Percentiles rank a stretch among this genome's conserved stretches.
Conservation (phyloP, 2,888 invertebrate species). For the Trypoxylon attenuatum region DNA sequence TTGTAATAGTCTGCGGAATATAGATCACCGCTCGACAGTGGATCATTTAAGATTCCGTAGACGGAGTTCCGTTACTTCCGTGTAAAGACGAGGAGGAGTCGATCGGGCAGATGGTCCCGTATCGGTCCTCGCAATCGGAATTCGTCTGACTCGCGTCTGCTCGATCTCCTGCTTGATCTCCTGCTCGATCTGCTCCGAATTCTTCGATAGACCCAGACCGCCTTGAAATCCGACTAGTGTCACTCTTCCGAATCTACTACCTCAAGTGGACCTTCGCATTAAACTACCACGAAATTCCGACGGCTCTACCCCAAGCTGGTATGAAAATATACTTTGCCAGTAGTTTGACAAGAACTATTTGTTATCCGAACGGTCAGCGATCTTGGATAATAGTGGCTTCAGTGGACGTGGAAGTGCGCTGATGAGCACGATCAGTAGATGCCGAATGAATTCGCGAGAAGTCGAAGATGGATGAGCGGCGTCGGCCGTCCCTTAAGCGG, state of each 20-base stretch:
- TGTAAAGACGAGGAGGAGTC: constrained; percentile 34
- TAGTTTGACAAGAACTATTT: no score
- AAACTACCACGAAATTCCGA: background rate
- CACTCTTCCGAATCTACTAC: background rate
- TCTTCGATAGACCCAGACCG: background rate
- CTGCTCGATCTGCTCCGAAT: constrained; percentile 14
- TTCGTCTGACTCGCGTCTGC: constrained; percentile 37
- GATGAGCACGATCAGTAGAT: constrained; percentile 37
- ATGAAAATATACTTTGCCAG: no score
- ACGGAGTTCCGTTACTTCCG: constrained; percentile 45
- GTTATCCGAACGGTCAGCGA: no score
- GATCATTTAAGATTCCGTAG: constrained; percentile 36
- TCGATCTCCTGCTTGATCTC: constrained; percentile 26
- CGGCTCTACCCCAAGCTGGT: no score
- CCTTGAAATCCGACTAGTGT: background rate
- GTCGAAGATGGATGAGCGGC: constrained; percentile 35
- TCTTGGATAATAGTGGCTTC: no score
- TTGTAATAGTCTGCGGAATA: constrained; percentile 38
- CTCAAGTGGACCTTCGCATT: background rate
- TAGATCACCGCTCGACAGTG: constrained; percentile 28
- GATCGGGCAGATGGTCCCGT: constrained; percentile 25
- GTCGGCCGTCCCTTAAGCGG: constrained; percentile 48
- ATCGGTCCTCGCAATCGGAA: constrained; percentile 43
- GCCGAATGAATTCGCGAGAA: constrained; percentile 38
- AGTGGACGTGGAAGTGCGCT: constrained; percentile 13